Evolutionary conservation across 2,888 invertebrate species (phyloP).

Genomic region (Lucinisca nassula): DNA sequence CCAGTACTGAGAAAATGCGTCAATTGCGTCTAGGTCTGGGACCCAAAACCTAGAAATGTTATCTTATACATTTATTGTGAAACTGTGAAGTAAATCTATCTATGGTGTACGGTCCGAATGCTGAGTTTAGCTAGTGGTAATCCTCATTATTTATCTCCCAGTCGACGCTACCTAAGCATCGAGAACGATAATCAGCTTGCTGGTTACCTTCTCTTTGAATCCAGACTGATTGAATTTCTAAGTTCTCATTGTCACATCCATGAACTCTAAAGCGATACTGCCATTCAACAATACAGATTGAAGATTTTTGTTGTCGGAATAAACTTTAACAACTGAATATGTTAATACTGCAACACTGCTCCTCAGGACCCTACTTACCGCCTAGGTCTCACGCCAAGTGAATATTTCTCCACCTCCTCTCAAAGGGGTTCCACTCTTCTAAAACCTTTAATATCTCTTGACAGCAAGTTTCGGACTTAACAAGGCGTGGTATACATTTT

Average conservation of each 20-base stretch:
- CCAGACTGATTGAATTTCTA: background rate
- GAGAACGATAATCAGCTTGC: constrained; percentile 17
- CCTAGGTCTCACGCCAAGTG: constrained; percentile 13
- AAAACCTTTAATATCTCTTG: background rate
- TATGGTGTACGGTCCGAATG: too few relatives aligned
- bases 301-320: constrained; percentile 14
- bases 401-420: background rate
- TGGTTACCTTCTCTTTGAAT: too few relatives aligned
- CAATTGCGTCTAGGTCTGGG: constrained; percentile 12
- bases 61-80: constrained; percentile 27
- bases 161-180: constrained; percentile 18
- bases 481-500: too few relatives aligned
- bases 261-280: background rate
- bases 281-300: background rate
- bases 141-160: background rate
- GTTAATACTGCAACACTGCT: background rate
- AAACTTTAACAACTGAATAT: constrained; percentile 8
- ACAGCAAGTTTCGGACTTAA: too few relatives aligned
- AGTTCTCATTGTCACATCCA: background rate
- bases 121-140: constrained; percentile 4
- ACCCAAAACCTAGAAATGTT: constrained; percentile 35
- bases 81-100: constrained; percentile 27
- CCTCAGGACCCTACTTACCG: background rate
- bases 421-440: background rate
- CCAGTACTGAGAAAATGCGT: too few relatives aligned